phyloP scores from a whole-genome alignment of 2,113 vertebrate species.

The Drymodes brunneopygia region DNA sequence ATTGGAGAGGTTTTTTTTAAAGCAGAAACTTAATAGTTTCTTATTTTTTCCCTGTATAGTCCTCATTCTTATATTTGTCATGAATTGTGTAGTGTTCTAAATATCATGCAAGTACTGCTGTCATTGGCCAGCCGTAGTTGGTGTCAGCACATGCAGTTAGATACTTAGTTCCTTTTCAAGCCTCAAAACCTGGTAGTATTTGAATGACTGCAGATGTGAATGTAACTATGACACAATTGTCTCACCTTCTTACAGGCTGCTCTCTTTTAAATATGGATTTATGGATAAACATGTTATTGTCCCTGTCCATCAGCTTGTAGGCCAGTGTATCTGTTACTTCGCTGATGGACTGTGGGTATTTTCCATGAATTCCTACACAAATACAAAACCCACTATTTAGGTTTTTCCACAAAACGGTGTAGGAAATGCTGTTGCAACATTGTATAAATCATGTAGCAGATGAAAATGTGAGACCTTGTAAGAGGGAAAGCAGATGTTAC shows the following conservation, averaged over 20 bases:
- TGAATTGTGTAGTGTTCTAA: not conserved
- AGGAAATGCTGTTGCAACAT: not conserved
- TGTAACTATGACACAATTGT: not conserved
- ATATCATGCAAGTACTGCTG: not conserved
- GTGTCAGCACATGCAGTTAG: not conserved
- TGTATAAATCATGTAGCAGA: not conserved
- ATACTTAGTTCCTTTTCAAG: not conserved
- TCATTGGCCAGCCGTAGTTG: not conserved
- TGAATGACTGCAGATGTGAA: not conserved
- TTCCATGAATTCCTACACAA: not conserved
- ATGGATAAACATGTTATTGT: not conserved
- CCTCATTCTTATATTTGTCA: not conserved
- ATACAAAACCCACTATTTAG: not conserved
- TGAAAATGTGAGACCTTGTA: not conserved
- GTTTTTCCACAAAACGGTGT: not conserved
- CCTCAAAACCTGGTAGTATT: not conserved
- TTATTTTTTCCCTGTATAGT: not conserved
- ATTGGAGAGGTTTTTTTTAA: not conserved
- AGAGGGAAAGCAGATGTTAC: not conserved
- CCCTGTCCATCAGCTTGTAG: not conserved
- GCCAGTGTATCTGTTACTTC: accelerated
- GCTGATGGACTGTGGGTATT: not conserved
- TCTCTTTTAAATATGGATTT: not conserved
- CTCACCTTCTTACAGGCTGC: not conserved
- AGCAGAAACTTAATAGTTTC: not conserved